Base-by-base conservation (phyloP, 2,797 vertebrate genomes). In the Enteromius treurensis region DNA sequence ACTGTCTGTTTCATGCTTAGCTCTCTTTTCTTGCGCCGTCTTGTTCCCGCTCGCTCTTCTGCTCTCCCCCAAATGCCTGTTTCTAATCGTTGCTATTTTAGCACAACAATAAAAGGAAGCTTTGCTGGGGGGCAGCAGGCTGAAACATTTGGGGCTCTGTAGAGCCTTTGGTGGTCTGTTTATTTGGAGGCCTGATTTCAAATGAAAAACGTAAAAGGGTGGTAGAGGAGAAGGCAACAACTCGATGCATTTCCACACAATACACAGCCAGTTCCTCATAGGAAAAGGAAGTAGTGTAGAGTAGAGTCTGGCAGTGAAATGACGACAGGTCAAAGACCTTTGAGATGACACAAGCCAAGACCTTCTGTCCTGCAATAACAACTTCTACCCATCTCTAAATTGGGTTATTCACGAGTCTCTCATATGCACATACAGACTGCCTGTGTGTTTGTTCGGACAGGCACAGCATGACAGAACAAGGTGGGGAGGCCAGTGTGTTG, bases 31-130 rank as follows among this genome's bases (percentile, higher is more conserved):
- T 23, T 70, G 14, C 11, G 2, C 5, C 0, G 15, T 68, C 6
- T 69, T 34, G 3, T 47, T 75, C 47, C 51, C 49, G 45, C 42
- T 26, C 19, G 14, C 37, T 82, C 51, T 73, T 34, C 32, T 77
- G 40, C 29, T 62, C 60, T 40, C n/a, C 34, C 34, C 21, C 13
- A 55, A 70, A 53, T 77, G 64, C 88, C 88, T 88, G 87, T 75
- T 86, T 89, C 58, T 75, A 86, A 92, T 89, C 37, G 68, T 60
- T 88, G 88, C 85, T 89, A 85, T 88, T 92, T 91, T 87, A 80
- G 64, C 40, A 77, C 68, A 92, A 92, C 90, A 93, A 93, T 91
- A 79, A 81, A 62, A 93, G 88, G 91, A 93, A 92, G 87, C 86
- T 67, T 13, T 15, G 42, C 86, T 87, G n/a, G 83, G 58, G 70